phyloP scores from a whole-genome alignment of 2,113 vertebrate species.

The Haemorhous mexicanus region DNA sequence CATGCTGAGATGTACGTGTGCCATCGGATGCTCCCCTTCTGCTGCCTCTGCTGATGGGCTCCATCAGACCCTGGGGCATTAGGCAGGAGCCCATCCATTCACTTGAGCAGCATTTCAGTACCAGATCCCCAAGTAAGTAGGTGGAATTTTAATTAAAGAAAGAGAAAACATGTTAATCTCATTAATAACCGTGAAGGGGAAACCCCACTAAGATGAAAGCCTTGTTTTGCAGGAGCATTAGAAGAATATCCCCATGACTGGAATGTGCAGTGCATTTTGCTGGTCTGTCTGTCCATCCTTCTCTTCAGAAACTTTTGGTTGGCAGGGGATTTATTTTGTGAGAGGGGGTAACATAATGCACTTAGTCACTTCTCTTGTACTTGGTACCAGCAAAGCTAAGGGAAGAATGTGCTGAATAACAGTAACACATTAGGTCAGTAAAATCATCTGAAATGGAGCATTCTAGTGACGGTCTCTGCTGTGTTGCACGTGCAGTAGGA shows the following conservation, averaged over 20 bases:
- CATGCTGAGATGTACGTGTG: rapidly evolving
- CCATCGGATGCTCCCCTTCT: rapidly evolving
- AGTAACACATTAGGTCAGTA: not conserved
- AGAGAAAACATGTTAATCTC: constrained; percentile 12
- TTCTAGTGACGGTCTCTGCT: not conserved
- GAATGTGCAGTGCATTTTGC: not conserved
- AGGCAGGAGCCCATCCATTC: not conserved
- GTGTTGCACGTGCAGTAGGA: not conserved
- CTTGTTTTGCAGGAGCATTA: not conserved
- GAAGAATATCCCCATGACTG: not conserved
- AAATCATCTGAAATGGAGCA: not conserved
- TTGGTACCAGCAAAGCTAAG: not conserved
- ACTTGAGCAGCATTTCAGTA: not conserved
- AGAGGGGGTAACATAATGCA: not conserved
- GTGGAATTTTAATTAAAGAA: constrained; percentile 39
- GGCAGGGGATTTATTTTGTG: not conserved
- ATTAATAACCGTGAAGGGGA: not conserved
- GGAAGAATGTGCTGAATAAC: not conserved
- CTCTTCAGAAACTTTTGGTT: not conserved
- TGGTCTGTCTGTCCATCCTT: not conserved
- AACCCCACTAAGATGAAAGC: constrained; percentile 24
- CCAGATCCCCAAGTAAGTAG: not conserved
- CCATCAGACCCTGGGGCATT: not conserved
- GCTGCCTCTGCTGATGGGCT: not conserved
- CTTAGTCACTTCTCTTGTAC: not conserved